phyloP scores from a whole-genome alignment of 2,797 vertebrate genomes.

The Sardinella longiceps region DNA sequence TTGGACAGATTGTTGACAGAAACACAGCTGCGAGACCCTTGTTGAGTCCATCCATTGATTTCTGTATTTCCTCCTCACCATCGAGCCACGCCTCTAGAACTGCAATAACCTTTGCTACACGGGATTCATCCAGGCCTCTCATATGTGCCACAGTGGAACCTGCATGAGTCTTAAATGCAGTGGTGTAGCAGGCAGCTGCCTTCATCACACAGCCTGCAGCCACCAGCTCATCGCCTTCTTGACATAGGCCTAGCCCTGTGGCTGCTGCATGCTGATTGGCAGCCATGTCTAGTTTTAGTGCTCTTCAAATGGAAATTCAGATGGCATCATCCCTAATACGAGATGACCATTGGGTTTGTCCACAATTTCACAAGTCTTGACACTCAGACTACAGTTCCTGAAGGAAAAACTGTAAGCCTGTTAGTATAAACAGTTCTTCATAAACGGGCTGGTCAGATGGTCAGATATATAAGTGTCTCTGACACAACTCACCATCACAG shows the following conservation, averaged over 20 bases:
- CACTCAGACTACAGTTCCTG: neutral
- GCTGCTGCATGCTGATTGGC: constrained; percentile 57
- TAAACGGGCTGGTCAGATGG: too few relatives aligned
- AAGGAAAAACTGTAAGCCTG: neutral
- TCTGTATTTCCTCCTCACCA: constrained; percentile 62
- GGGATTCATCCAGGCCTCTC: constrained; percentile 60
- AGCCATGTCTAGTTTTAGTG: neutral
- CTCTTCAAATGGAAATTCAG: neutral
- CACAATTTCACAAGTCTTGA: neutral
- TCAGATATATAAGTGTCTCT: too few relatives aligned
- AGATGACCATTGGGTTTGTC: neutral
- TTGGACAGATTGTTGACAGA: constrained; percentile 81
- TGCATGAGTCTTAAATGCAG: constrained; percentile 83
- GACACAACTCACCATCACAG: too few relatives aligned
- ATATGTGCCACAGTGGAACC: constrained; percentile 75
- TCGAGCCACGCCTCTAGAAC: constrained; percentile 84
- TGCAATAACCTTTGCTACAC: constrained; percentile 62
- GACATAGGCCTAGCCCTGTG: constrained; percentile 75
- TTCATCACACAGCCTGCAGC: constrained; percentile 64
- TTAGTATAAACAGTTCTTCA: neutral
- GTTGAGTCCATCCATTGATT: constrained; percentile 67
- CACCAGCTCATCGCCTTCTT: constrained; percentile 77
- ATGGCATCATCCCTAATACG: neutral
- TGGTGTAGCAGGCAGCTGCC: constrained; percentile 82
- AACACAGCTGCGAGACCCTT: constrained; percentile 82